Base-by-base conservation (phyloP, 1,140 invertebrate genomes). In the Drosophila insularis region DNA sequence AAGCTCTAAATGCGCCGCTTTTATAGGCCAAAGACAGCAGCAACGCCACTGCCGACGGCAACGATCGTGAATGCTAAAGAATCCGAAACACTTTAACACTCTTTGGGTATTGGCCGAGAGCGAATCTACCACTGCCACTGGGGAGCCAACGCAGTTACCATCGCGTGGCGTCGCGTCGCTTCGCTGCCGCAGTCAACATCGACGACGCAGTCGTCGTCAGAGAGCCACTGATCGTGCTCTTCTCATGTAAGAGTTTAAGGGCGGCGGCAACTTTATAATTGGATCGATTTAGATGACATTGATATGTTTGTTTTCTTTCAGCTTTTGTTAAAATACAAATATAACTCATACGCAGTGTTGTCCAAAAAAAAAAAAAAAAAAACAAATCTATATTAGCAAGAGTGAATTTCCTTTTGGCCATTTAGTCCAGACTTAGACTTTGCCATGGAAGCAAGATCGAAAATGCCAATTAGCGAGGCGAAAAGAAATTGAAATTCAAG, bases 51-150 rank as follows among this genome's bases (percentile, higher is more conserved):
- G 61, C 62, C 65, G 55, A 77, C 72, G 53, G 55, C 59, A 46
- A 23, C 81, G 81, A 86, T 85, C 78, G 70, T 78, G 81, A 86
- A 86, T 86, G 82, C 75, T 82, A 85, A 86, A 85, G 67, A 85
- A 74, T 39, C 54, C 68, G 46, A 62, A 31, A n/a, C 19, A 53
- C 10, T n/a, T 6, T n/a, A 17, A 56, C 17, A 19, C 43, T 50
- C 31, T 19, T 59, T 6, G 27, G 56, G 32, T 21, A 37, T 17
- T 21, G 39, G 11, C 60, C 39, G 60, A 62, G 60, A 62, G 60
- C 23, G 59, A 37, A 61, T 37, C 43, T 19, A 50, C 8, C 17
- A 1, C 43, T 19, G 14, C 50, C 13, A 11, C 17, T 6, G n/a
- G 19, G 37, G 5, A 39, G 54, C n/a, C 54, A 71, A 74, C 63